A percentile compares a stretch with the other conserved stretches of the same genome.
Evolutionary conservation across 2,797 vertebrate species (phyloP).

Genomic region (Xerus rutilus): DNA sequence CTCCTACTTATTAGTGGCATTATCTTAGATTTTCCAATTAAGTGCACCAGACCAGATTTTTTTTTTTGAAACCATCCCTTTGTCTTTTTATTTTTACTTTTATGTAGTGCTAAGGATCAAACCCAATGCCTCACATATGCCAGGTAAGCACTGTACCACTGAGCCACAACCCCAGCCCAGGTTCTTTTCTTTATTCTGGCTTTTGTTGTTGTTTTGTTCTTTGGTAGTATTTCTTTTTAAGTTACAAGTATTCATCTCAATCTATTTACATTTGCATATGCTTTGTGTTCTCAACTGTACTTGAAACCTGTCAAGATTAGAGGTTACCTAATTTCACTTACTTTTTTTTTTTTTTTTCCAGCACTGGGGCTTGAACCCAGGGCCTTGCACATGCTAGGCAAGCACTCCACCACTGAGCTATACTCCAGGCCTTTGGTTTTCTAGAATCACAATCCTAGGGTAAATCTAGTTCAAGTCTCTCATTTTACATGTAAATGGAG

Average conservation of each 20-base stretch:
- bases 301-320: slow-evolving; percentile 33
- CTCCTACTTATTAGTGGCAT: background rate
- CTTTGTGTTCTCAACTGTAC: background rate
- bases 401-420: background rate
- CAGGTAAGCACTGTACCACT: too few relatives aligned
- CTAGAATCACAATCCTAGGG: background rate
- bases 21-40: background rate
- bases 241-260: background rate
- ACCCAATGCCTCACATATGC: too few relatives aligned
- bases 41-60: background rate
- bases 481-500: slow-evolving; percentile 23
- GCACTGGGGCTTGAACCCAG: background rate
- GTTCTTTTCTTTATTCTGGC: background rate
- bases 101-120: too few relatives aligned
- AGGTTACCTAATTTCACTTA: slow-evolving; percentile 8
- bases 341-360: background rate
- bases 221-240: background rate
- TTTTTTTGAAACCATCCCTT: too few relatives aligned
- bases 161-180: background rate
- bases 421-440: background rate
- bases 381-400: background rate
- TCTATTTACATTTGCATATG: background rate
- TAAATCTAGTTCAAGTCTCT: background rate
- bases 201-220: background rate
- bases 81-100: too few relatives aligned